These are phyloP conservation scores for Cyphomyrus discorhynchus DNA, from an alignment of 2,113 vertebrate species.

Conservation along the genomic window DNA sequence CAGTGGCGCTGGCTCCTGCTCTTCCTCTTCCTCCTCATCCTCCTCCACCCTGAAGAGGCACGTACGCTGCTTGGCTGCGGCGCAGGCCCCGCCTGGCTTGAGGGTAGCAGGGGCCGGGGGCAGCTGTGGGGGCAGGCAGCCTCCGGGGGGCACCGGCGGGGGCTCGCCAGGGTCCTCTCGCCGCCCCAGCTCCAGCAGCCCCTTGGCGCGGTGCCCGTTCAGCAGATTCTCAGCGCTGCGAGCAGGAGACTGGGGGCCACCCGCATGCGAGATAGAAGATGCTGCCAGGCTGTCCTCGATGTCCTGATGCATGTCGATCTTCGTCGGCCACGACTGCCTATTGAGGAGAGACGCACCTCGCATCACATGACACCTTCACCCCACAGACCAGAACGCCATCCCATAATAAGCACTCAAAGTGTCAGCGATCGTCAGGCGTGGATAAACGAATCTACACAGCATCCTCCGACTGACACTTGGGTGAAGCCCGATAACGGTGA, in stretches of 20 bases:
- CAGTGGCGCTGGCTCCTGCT: constrained; percentile 73
- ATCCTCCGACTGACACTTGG: background rate
- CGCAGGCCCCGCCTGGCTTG: constrained; percentile 43
- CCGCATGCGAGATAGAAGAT: constrained; percentile 76
- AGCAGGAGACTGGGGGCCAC: constrained; percentile 79
- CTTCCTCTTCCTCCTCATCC: constrained; percentile 94
- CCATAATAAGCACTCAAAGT: background rate
- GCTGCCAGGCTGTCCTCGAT: constrained; percentile 88
- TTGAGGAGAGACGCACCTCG: background rate
- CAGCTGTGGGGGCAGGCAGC: constrained; percentile 13
- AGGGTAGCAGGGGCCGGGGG: constrained; percentile 41
- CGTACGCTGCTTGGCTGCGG: constrained; percentile 72
- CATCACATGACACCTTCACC: background rate
- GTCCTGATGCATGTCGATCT: constrained; percentile 88
- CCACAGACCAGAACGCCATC: background rate
- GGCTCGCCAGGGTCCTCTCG: constrained; percentile 71
- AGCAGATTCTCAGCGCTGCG: constrained; percentile 79
- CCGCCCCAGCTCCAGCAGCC: constrained; percentile 66
- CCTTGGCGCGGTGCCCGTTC: constrained; percentile 84
- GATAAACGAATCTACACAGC: background rate
- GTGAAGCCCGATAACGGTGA: background rate
- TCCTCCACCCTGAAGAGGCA: constrained; percentile 91
- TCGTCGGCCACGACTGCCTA: constrained; percentile 95
- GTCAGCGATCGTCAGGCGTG: background rate
- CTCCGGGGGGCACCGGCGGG: constrained; percentile 21